Evolutionary conservation across 2,888 invertebrate genomes (phyloP).

Genomic region (Branchipolynoe longqiensis): DNA sequence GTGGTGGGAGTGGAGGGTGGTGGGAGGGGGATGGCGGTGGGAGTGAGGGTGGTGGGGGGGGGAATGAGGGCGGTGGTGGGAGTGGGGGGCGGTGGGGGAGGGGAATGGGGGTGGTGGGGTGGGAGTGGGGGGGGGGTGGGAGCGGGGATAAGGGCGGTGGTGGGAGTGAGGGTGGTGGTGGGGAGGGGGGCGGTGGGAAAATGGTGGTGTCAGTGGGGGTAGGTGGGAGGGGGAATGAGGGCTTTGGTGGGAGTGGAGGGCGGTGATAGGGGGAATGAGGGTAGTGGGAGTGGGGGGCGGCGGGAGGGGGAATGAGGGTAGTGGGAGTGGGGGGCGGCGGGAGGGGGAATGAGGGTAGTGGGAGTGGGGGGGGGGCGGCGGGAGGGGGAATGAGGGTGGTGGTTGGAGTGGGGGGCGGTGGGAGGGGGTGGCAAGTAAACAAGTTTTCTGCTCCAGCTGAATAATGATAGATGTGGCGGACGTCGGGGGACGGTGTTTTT

Average conservation of each 20-base stretch:
- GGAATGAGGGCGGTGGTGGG: too few relatives aligned
- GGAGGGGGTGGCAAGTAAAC: conserved; percentile 15
- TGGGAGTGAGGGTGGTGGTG: background rate
- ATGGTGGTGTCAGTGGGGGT: background rate
- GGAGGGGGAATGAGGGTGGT: background rate
- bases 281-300: background rate
- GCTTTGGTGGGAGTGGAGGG: background rate
- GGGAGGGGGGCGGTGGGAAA: background rate
- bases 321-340: background rate
- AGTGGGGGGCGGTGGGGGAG: too few relatives aligned
- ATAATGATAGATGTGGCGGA: conserved; percentile 23
- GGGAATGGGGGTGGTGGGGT: too few relatives aligned
- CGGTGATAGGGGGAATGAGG: background rate
- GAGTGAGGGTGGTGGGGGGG: too few relatives aligned
- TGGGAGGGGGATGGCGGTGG: too few relatives aligned
- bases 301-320: background rate
- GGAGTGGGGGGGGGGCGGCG: background rate
- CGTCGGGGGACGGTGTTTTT: conserved; percentile 20
- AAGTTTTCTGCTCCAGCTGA: conserved; percentile 47
- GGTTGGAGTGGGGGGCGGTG: background rate
- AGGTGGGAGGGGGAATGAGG: background rate
- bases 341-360: background rate
- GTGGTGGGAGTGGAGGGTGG: too few relatives aligned
- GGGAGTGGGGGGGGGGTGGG: too few relatives aligned
- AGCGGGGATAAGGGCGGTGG: too few relatives aligned